Percentiles rank a stretch among this genome's conserved stretches.
These are phyloP conservation scores for Bettongia penicillata DNA, from an alignment of 2,113 vertebrate genomes.

Conservation along the genomic window DNA sequence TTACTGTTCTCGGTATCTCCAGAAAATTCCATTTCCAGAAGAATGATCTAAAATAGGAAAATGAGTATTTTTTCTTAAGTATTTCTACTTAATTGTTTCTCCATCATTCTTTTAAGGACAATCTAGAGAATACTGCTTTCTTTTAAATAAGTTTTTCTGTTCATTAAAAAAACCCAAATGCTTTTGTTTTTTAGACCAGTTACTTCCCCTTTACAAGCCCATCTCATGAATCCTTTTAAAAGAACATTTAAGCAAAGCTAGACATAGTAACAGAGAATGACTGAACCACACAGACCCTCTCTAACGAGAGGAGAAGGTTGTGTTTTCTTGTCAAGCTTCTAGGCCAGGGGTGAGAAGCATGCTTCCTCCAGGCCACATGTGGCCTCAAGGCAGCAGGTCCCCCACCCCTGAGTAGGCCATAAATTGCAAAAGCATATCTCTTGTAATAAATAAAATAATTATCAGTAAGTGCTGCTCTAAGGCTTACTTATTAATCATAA, in stretches of 20 bases:
- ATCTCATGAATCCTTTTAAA: background rate
- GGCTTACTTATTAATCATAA: slow-evolving; percentile 12
- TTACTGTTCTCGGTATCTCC: background rate
- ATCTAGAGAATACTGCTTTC: background rate
- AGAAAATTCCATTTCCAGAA: slow-evolving; percentile 57
- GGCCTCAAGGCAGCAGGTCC: no score
- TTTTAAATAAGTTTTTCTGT: background rate
- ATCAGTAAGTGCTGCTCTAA: background rate
- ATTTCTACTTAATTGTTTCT: background rate
- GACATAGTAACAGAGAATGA: background rate
- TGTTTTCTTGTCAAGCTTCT: background rate
- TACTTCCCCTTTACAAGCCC: background rate
- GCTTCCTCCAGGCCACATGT: no score
- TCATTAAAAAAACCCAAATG: no score
- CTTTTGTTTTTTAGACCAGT: background rate
- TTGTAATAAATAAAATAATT: slow-evolving; percentile 25
- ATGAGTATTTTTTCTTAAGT: background rate
- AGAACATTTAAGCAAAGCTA: background rate
- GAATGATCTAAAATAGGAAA: slow-evolving; percentile 34
- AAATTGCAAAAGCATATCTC: background rate
- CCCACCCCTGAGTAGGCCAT: background rate
- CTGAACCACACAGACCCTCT: background rate
- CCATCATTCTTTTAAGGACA: slow-evolving; percentile 21
- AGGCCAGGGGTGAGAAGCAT: no score
- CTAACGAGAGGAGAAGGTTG: background rate